These are phyloP conservation scores for Cheilosia soror DNA, from an alignment of 2,888 invertebrate genomes.

Conservation along the genomic window DNA sequence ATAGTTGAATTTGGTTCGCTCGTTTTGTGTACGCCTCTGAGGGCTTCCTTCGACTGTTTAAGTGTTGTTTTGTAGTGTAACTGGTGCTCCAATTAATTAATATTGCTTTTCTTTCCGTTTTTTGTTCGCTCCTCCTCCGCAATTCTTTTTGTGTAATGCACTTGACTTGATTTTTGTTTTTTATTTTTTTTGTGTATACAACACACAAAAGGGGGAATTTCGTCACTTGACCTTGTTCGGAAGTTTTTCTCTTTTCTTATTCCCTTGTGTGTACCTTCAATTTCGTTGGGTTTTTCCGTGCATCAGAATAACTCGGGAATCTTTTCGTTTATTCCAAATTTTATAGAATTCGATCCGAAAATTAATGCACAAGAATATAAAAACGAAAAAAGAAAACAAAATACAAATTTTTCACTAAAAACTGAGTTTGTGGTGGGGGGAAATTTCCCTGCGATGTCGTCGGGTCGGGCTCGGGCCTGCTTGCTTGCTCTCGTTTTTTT, in stretches of 20 bases:
- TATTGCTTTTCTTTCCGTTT: slow-evolving; percentile 28
- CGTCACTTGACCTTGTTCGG: slow-evolving; percentile 75
- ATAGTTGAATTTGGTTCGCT: slow-evolving; percentile 83
- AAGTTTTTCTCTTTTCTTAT: slow-evolving; percentile 61
- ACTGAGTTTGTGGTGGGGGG: slow-evolving; percentile 33
- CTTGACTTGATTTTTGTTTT: slow-evolving; percentile 57
- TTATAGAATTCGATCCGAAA: background rate
- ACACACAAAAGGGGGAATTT: slow-evolving; percentile 64
- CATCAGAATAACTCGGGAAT: background rate
- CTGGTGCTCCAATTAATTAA: slow-evolving; percentile 57
- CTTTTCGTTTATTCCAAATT: background rate
- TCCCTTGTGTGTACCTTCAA: slow-evolving; percentile 28
- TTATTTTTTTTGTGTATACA: slow-evolving; percentile 48
- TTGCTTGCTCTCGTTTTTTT: slow-evolving; percentile 65
- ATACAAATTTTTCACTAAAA: slow-evolving; percentile 53
- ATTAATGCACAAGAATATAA: slow-evolving; percentile 2
- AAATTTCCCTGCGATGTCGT: slow-evolving; percentile 32
- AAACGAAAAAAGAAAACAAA: slow-evolving; percentile 35
- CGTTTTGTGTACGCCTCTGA: slow-evolving; percentile 48
- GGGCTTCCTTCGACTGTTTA: slow-evolving; percentile 50
- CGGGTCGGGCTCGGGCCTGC: slow-evolving; percentile 1
- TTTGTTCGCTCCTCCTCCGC: slow-evolving; percentile 21
- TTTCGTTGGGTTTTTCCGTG: slow-evolving; percentile 30
- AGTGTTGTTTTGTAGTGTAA: slow-evolving; percentile 12
- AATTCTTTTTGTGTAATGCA: slow-evolving; percentile 63